A percentile compares a stretch with the other conserved stretches of the same genome.
phyloP scores from a whole-genome alignment of 2,113 vertebrate genomes.

The Misgurnus anguillicaudatus region DNA sequence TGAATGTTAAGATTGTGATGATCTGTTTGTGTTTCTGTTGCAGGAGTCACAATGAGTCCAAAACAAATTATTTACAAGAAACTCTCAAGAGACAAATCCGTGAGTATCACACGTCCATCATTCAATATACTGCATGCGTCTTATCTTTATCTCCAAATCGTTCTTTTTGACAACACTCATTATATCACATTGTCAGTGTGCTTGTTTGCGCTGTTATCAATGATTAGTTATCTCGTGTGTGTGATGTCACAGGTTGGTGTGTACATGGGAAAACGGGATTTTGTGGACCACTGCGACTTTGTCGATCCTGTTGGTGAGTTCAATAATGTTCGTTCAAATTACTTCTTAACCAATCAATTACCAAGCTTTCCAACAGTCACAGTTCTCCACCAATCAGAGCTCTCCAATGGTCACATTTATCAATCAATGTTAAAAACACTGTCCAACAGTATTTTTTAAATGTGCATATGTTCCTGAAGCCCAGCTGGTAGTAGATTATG shows the following conservation, averaged over 20 bases:
- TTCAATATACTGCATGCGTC: not conserved
- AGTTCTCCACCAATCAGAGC: not conserved
- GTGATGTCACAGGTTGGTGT: conserved; percentile 78
- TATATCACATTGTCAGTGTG: not conserved
- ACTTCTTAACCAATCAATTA: not conserved
- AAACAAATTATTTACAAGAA: conserved; percentile 87
- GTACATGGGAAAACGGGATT: conserved; percentile 90
- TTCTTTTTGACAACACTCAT: not conserved
- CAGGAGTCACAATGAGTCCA: conserved; percentile 63
- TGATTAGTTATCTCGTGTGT: conserved; percentile 10
- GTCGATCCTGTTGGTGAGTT: conserved; percentile 91
- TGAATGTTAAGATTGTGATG: not conserved
- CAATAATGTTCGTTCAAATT: not conserved
- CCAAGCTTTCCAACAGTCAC: not conserved
- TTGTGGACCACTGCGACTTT: conserved; percentile 79
- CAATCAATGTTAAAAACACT: not conserved
- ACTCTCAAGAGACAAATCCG: conserved; percentile 86
- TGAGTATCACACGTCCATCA: conserved; percentile 68
- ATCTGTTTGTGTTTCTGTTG: conserved; percentile 25
- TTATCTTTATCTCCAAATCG: not conserved
- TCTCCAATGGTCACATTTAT: too few species aligned
- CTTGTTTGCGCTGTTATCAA: not conserved
- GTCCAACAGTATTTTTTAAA: too few species aligned
- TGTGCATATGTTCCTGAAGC: too few species aligned
- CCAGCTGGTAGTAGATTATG: too few species aligned